Percentiles rank a stretch among this genome's conserved stretches.
These are phyloP conservation scores for Apis dorsata DNA, from an alignment of 1,140 invertebrate species.

Conservation along the genomic window DNA sequence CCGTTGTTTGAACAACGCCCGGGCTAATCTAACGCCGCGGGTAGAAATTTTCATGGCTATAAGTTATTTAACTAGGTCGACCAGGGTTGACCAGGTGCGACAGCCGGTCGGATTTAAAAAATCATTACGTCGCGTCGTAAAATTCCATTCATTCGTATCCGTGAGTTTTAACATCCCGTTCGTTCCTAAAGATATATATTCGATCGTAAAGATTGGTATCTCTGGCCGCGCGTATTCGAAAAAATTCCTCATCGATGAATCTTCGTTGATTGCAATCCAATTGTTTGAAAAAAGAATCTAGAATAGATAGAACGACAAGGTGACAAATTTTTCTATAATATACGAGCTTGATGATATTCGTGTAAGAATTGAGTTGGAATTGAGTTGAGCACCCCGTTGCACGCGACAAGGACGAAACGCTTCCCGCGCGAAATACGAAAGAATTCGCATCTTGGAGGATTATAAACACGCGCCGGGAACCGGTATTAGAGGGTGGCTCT, in stretches of 20 bases:
- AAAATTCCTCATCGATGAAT: no score
- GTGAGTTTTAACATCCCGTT: no score
- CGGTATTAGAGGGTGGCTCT: constrained; percentile 71
- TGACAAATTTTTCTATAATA: no score
- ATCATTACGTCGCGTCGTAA: not conserved
- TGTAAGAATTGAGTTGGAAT: no score
- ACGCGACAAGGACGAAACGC: not conserved
- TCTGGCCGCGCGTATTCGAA: no score
- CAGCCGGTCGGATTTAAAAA: not conserved
- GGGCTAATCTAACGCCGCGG: constrained; percentile 44
- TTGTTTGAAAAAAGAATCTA: no score
- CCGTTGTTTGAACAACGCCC: constrained; percentile 48
- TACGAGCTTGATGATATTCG: no score
- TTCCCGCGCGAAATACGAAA: not conserved
- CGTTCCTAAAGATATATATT: no score
- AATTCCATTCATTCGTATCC: not conserved
- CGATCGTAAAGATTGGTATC: no score
- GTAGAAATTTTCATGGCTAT: constrained; percentile 32
- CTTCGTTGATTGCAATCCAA: no score
- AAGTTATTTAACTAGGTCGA: constrained; percentile 34
- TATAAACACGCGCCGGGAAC: constrained; percentile 47
- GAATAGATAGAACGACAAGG: no score
- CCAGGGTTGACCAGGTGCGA: not conserved
- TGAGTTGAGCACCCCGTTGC: not conserved
- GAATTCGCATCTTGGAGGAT: not conserved